Evolutionary conservation across 2,888 invertebrate species (phyloP).

Genomic region (Nineta flava): DNA sequence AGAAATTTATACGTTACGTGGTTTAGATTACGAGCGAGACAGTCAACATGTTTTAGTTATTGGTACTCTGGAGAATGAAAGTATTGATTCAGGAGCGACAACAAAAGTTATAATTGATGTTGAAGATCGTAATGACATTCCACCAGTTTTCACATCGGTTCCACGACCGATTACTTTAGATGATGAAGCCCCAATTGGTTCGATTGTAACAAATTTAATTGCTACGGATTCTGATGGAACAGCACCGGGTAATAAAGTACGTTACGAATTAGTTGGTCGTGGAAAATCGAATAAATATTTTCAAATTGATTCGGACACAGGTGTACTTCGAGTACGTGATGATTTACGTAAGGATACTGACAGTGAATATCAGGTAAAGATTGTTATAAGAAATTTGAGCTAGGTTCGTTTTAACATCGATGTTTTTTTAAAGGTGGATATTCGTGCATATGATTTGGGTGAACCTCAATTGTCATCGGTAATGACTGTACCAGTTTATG

Average conservation of each 20-base stretch:
- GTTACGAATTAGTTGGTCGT: conserved; percentile 67
- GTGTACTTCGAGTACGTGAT: conserved; percentile 63
- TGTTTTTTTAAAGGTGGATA: conserved; percentile 44
- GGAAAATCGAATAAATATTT: conserved; percentile 75
- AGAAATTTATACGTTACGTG: conserved; percentile 54
- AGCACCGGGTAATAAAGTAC: conserved; percentile 61
- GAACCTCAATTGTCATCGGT: conserved; percentile 72
- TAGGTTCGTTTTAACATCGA: conserved; percentile 2
- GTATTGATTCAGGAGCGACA: conserved; percentile 49
- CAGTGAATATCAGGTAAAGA: conserved; percentile 66
- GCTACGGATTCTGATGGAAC: conserved; percentile 78
- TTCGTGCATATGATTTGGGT: conserved; percentile 73
- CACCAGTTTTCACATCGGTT: conserved; percentile 71
- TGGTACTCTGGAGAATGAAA: conserved; percentile 70
- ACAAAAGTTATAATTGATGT: conserved; percentile 59
- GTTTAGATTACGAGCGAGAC: conserved; percentile 64
- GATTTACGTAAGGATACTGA: conserved; percentile 73
- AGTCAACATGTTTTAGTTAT: conserved; percentile 57
- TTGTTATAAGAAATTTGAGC: neutral
- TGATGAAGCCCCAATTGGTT: conserved; percentile 69
- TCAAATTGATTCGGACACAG: conserved; percentile 72
- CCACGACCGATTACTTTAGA: conserved; percentile 71
- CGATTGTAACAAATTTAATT: conserved; percentile 57
- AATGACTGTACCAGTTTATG: conserved; percentile 64
- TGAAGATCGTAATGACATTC: conserved; percentile 76